A percentile compares a stretch with the other conserved stretches of the same genome.
Evolutionary conservation across 2,888 invertebrate genomes (phyloP).

Genomic region (Agonopterix alstromeriana): DNA sequence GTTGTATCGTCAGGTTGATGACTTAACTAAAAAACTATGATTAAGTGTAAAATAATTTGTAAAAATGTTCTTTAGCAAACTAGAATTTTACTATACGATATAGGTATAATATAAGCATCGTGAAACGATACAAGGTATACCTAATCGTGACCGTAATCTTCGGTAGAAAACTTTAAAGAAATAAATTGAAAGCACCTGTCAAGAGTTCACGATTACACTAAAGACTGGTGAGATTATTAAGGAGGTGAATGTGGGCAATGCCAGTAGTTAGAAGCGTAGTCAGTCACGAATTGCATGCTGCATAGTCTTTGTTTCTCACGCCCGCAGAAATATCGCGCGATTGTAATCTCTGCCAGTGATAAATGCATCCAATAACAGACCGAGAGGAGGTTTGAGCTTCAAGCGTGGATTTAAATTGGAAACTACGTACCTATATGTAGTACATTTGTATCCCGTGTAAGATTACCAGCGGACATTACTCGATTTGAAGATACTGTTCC

Average conservation of each 20-base stretch:
- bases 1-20: no score
- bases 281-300: slow-evolving; percentile 46
- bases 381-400: slow-evolving; percentile 1
- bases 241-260: slow-evolving; percentile 14
- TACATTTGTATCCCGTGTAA: not conserved
- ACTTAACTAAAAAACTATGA: no score
- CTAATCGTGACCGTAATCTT: no score
- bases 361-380: slow-evolving; percentile 41
- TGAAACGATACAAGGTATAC: no score
- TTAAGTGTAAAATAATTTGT: no score
- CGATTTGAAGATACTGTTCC: not conserved
- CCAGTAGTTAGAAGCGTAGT: slow-evolving; percentile 24
- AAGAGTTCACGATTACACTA: slow-evolving; percentile 9
- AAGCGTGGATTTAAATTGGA: slow-evolving; percentile 3
- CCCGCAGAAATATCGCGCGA: slow-evolving; percentile 50
- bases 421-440: not conserved
- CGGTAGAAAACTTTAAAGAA: no score
- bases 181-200: slow-evolving; percentile 3
- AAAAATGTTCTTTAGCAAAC: no score
- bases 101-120: no score
- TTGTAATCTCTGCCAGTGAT: slow-evolving; percentile 52
- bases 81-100: no score
- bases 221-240: slow-evolving; percentile 25
- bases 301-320: slow-evolving; percentile 55
- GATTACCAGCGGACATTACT: not conserved